phyloP scores from a whole-genome alignment of 2,888 invertebrate species.

The Endotricha flammealis region DNA sequence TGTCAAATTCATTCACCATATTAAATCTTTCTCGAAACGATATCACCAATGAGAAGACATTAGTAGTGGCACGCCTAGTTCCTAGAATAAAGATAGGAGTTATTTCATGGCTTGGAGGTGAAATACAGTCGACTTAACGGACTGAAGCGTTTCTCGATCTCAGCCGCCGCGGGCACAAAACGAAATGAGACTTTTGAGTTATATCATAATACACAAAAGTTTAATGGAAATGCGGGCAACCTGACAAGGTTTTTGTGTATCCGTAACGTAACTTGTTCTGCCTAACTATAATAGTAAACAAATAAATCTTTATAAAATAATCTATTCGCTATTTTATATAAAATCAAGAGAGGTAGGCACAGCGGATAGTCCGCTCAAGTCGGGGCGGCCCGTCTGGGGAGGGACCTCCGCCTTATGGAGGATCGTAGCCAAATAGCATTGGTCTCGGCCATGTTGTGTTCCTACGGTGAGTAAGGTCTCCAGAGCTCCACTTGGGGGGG shows the following conservation, averaged over 20 bases:
- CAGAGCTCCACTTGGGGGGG: too few species aligned
- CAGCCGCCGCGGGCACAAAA: constrained; percentile 23
- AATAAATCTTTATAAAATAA: neutral
- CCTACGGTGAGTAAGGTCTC: too few species aligned
- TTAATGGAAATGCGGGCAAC: too few species aligned
- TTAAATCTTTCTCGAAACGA: too few species aligned
- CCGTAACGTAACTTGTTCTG: neutral
- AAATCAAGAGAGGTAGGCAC: too few species aligned
- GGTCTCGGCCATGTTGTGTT: too few species aligned
- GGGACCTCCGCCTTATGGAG: too few species aligned
- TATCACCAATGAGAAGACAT: too few species aligned
- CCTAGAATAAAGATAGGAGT: constrained; percentile 49
- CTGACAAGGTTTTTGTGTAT: neutral
- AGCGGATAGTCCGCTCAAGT: constrained; percentile 10
- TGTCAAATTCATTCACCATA: constrained; percentile 4
- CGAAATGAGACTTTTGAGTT: neutral
- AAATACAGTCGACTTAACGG: constrained; percentile 59
- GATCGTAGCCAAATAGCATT: too few species aligned
- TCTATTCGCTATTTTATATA: too few species aligned
- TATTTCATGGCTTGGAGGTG: constrained; percentile 35
- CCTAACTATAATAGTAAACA: too few species aligned
- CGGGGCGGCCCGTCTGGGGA: too few species aligned
- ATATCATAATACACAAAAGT: neutral
- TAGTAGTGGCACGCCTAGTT: constrained; percentile 27
- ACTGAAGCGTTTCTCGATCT: constrained; percentile 37